Base-by-base conservation (phyloP, 2,888 invertebrate genomes). In the Leptinotarsa peninsularis region DNA sequence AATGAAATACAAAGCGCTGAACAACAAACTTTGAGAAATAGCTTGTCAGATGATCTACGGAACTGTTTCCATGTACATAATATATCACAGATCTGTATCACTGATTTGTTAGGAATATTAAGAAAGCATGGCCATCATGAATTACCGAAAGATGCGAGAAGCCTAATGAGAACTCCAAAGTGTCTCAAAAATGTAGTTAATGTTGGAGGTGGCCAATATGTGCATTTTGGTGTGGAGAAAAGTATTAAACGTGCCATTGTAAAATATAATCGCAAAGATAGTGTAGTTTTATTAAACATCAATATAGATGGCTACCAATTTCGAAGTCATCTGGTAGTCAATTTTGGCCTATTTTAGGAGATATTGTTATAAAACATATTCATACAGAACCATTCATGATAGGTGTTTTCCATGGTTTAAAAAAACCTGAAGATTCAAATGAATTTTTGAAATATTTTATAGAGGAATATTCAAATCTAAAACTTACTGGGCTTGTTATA, bases 351-450 rank as follows among this genome's bases (percentile, higher is more conserved):
- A 67, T 67, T 67, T 67, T 67, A 67, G 67, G 67, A 67, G 67
- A 67, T 67, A 67, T 67, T 67, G 67, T 49, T 33, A 18, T 17
- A 67, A 67, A n/a, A 67, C 67, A 67, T 33, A 67, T 67, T 67
- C 13, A 69, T 54, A 69, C 69, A 69, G 54, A 69, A 69, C 56
- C 69, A 18, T 69, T 69, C 18, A 17, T 69, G 33, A 18, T 56
- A 69, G 69, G 69, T 69, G 43, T 69, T 69, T 69, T 69, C 54
- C 69, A 56, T 69, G 69, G 69, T n/a, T 50, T 71, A 18, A 71
- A 49, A 71, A 71, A 56, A 50, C 71, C 18, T 27, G 23, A 33
- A 18, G 18, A 58, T 71, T 18, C 63, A 56, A 49, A 71, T 60
- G 63, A 27, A 71, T 71, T 71, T 60, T 71, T 49, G 5, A 33